phyloP scores from a whole-genome alignment of 2,888 invertebrate genomes.

The Caenorhabditis sp. region DNA sequence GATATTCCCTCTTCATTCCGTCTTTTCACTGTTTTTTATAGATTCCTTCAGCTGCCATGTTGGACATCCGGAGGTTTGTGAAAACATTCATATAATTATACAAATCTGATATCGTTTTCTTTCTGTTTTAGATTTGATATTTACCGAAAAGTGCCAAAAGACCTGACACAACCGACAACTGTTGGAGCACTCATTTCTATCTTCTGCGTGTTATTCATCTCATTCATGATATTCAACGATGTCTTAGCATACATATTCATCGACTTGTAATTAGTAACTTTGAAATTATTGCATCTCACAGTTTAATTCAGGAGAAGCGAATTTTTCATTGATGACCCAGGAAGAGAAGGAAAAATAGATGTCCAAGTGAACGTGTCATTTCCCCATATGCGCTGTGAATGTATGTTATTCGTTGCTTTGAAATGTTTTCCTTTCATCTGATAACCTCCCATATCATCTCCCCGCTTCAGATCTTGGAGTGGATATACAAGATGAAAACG shows the following conservation, averaged over 20 bases:
- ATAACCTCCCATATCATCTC: not conserved
- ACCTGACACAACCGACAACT: slow-evolving; percentile 86
- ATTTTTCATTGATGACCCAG: slow-evolving; percentile 86
- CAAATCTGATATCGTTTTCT: not conserved
- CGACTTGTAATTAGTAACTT: slow-evolving; percentile 68
- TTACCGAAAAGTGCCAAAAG: slow-evolving; percentile 87
- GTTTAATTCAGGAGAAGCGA: slow-evolving; percentile 83
- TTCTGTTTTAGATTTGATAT: slow-evolving; percentile 86
- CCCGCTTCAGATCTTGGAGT: slow-evolving; percentile 85
- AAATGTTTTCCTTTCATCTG: not conserved
- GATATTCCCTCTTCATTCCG: slow-evolving; percentile 24
- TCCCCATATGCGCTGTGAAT: slow-evolving; percentile 85
- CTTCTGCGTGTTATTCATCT: slow-evolving; percentile 67
- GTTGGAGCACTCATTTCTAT: slow-evolving; percentile 75
- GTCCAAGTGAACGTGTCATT: slow-evolving; percentile 86
- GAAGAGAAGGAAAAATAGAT: slow-evolving; percentile 85
- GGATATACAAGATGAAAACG: slow-evolving; percentile 87
- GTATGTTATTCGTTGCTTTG: no score
- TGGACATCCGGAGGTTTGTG: slow-evolving; percentile 70
- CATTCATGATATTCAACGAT: slow-evolving; percentile 76
- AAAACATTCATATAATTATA: slow-evolving; percentile 13
- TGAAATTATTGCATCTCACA: not conserved
- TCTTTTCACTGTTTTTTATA: slow-evolving; percentile 4
- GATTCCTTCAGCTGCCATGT: slow-evolving; percentile 24
- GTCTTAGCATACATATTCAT: slow-evolving; percentile 73